Evolutionary conservation across 1,140 invertebrate species (phyloP), one percentile per base, ranked within the genome.

Genomic region (Helicoverpa zea): DNA sequence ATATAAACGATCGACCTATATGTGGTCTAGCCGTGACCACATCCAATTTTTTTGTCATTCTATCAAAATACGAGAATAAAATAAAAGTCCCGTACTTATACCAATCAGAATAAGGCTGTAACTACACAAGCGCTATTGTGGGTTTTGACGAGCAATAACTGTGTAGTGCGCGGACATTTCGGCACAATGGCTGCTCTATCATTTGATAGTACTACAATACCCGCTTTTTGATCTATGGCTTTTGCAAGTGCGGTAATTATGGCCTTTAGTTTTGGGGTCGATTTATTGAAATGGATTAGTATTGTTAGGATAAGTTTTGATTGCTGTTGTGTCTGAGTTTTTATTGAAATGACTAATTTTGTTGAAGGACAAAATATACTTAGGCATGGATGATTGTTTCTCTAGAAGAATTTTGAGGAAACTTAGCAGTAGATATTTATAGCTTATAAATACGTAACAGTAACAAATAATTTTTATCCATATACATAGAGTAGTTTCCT

Each of bases 121-220:
- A 51, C 68, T 68, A 13, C 61, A 64, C 73, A 52, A 75, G 79
- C 82, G 66, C 66, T 83, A 81, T 83, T 83, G 72, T 83, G 74
- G 81, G 79, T 83, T 83, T 64, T 80, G 82, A 80, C 68, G 79
- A 73, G 66, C 82, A 80, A 83, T 81, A 83, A 83, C 82, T 78
- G 72, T 81, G 79, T 81, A 61, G 66, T 51, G 74, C 74, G 76
- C 75, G 79, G 66, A 83, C 82, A 66, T 74, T 73, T 63, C 18
- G 63, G 79, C 59, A 80, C 79, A 80, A 83, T 83, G 72, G 63
- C n/a, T 29, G 54, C 73, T 77, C 78, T 73, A 73, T 72, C 56
- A 73, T 59, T 74, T 59, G 54, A 74, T 63, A 51, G 66, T 70
- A 35, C 30, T 59, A 70, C 49, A 70, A 70, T 52, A 52, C 66